phyloP scores from a whole-genome alignment of 2,113 vertebrate species.

The Pimephales promelas region DNA sequence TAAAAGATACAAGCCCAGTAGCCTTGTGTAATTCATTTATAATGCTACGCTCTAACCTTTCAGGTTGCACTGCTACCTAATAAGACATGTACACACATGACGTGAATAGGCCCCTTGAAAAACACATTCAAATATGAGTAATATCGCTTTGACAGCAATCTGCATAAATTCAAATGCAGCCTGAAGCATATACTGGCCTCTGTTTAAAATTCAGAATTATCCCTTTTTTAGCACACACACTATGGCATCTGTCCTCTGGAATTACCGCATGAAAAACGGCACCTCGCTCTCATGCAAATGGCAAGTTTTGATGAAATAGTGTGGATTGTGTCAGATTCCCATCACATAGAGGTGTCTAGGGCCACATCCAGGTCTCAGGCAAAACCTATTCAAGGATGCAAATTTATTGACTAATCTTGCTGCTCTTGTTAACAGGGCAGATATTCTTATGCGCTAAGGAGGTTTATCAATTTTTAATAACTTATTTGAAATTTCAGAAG shows the following conservation, averaged over 20 bases:
- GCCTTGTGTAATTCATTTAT: slow-evolving; percentile 14
- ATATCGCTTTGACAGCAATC: slow-evolving; percentile 89
- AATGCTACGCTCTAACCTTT: slow-evolving; percentile 36
- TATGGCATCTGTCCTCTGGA: slow-evolving; percentile 91
- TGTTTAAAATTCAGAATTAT: slow-evolving; percentile 93
- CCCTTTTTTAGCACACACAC: slow-evolving; percentile 94
- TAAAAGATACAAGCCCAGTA: slow-evolving; percentile 46
- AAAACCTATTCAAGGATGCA: background rate
- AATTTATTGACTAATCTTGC: background rate
- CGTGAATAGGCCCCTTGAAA: slow-evolving; percentile 71
- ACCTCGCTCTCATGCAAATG: slow-evolving; percentile 85
- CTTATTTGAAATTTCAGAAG: slow-evolving; percentile 34
- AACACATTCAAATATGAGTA: slow-evolving; percentile 88
- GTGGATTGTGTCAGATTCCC: slow-evolving; percentile 75
- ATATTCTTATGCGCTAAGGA: slow-evolving; percentile 5
- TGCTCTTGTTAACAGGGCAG: background rate
- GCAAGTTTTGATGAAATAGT: slow-evolving; percentile 88
- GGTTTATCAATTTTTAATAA: slow-evolving; percentile 25
- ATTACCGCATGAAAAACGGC: slow-evolving; percentile 80
- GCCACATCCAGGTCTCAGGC: background rate
- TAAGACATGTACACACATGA: slow-evolving; percentile 43
- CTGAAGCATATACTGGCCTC: slow-evolving; percentile 82
- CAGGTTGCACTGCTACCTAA: slow-evolving; percentile 41
- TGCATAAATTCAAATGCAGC: slow-evolving; percentile 91
- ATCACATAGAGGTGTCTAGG: slow-evolving; percentile 22